These are phyloP conservation scores for Labeo rohita DNA, from an alignment of 2,113 vertebrate genomes.

Conservation along the genomic window DNA sequence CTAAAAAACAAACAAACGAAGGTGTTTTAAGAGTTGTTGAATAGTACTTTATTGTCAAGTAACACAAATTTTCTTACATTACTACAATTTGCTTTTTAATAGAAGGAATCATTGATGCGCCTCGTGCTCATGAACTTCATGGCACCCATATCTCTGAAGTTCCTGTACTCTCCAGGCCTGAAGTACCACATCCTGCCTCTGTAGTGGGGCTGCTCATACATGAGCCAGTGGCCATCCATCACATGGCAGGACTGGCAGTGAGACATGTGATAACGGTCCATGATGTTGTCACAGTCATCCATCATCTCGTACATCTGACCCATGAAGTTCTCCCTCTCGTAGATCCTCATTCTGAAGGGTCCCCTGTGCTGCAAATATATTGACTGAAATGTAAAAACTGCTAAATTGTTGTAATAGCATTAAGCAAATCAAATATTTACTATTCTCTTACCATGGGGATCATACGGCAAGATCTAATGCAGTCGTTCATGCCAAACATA, in stretches of 20 bases:
- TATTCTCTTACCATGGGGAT: constrained; percentile 65
- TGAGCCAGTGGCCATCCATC: constrained; percentile 67
- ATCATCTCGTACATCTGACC: constrained; percentile 64
- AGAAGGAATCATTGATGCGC: constrained; percentile 58
- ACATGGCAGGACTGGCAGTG: constrained; percentile 66
- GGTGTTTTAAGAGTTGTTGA: neutral
- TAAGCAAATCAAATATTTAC: neutral
- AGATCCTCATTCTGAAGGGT: constrained; percentile 72
- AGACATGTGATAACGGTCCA: constrained; percentile 60
- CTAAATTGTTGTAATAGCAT: too few relatives aligned
- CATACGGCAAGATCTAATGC: constrained; percentile 74
- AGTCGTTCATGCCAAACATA: constrained; percentile 65
- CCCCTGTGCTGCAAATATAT: constrained; percentile 67
- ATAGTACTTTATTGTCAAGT: constrained; percentile 8
- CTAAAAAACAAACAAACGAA: neutral
- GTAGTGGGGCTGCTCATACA: constrained; percentile 64
- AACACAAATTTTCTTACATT: neutral
- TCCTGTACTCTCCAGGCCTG: constrained; percentile 62
- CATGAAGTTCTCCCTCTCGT: constrained; percentile 73
- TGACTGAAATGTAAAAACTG: neutral
- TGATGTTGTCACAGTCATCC: constrained; percentile 64
- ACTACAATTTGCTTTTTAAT: constrained; percentile 42
- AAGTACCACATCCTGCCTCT: constrained; percentile 57
- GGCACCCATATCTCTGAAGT: constrained; percentile 61
- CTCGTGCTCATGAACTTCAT: constrained; percentile 54